Evolutionary conservation across 2,888 invertebrate genomes (phyloP), one percentile per base, ranked within the genome.

Genomic region (Melolontha melolontha): DNA sequence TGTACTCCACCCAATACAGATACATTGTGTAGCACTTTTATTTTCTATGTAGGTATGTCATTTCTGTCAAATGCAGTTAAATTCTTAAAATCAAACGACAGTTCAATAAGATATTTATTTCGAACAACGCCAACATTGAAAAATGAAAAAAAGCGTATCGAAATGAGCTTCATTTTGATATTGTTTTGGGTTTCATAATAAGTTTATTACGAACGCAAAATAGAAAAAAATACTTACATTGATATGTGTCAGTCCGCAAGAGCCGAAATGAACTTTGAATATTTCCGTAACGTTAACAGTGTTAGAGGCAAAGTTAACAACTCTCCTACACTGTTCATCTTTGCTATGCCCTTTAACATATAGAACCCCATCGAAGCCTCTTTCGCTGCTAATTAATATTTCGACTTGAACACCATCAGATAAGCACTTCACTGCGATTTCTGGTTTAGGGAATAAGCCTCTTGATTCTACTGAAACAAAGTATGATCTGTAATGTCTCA

Each of bases 281-380:
- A 92, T 90, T 78, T 94, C 92, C 6, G 89, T 88, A 73, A 87
- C 87, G 54, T 89, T 88, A 63, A 87, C 85, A 47, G 67, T 78
- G 75, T 92, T 91, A 8, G 89, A 88, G 8, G 93, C 90, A 66
- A 93, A 87, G 40, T 92, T 91, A 1, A 95, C 90, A 0, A 94
- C 90, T 62, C 92, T 87, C 72, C 96, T 88, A 80, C 96, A 97
- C 71, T 94, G 90, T 79, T 95, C 94, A 77, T 96, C 95, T 82
- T 96, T 96, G 81, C 96, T 96, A 84, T 96, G 94, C 39, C 96
- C 96, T 84, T 96, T 96, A 0, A 97, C 96, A 78, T 97, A 97
- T 1, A 96, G 84, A 0, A 96, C 92, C 12, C 96, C 96, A 77
- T 95, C 94, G 81, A 96, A 96, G 68, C 92, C 92, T 75, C 89